Percentiles rank a stretch among this genome's conserved stretches.
These are phyloP conservation scores for Zoanthus sociatus DNA, from an alignment of 92 coral and sea anemone species.

Conservation along the genomic window DNA sequence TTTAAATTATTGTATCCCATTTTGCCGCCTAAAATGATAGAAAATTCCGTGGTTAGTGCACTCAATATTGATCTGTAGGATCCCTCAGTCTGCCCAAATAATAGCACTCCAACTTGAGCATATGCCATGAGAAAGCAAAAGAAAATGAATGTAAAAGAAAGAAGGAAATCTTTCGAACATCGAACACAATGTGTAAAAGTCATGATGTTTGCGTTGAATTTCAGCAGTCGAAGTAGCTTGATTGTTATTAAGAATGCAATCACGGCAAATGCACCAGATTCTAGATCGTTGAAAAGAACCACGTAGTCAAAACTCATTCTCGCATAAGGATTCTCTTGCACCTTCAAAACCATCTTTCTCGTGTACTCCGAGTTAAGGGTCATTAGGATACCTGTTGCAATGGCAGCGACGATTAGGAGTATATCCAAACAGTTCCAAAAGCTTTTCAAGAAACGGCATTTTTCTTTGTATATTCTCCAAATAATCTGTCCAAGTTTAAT, in stretches of 20 bases:
- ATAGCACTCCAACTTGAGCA: slow-evolving; percentile 32
- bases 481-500: background rate
- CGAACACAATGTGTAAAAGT: slow-evolving; percentile 31
- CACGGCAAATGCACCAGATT: slow-evolving; percentile 28
- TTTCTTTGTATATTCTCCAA: slow-evolving; percentile 20
- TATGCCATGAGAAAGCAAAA: slow-evolving; percentile 30
- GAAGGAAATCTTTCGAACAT: background rate
- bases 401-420: slow-evolving; percentile 2
- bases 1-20: slow-evolving; percentile 30
- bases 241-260: slow-evolving; percentile 32
- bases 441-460: slow-evolving; percentile 2
- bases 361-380: slow-evolving; percentile 29
- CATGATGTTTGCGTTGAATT: slow-evolving; percentile 28
- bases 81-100: slow-evolving; percentile 30
- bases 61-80: slow-evolving; percentile 6
- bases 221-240: slow-evolving; percentile 15
- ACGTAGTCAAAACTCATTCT: slow-evolving; percentile 44
- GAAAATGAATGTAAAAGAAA: slow-evolving; percentile 24
- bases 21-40: slow-evolving; percentile 31
- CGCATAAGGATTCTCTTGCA: slow-evolving; percentile 30
- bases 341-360: slow-evolving; percentile 9
- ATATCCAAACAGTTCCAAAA: slow-evolving; percentile 44
- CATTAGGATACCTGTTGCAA: background rate
- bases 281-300: slow-evolving; percentile 21
- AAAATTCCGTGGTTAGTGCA: slow-evolving; percentile 5